A percentile compares a stretch with the other conserved stretches of the same genome.
phyloP scores from a whole-genome alignment of 2,797 vertebrate species.

The Aratinga solstitialis region DNA sequence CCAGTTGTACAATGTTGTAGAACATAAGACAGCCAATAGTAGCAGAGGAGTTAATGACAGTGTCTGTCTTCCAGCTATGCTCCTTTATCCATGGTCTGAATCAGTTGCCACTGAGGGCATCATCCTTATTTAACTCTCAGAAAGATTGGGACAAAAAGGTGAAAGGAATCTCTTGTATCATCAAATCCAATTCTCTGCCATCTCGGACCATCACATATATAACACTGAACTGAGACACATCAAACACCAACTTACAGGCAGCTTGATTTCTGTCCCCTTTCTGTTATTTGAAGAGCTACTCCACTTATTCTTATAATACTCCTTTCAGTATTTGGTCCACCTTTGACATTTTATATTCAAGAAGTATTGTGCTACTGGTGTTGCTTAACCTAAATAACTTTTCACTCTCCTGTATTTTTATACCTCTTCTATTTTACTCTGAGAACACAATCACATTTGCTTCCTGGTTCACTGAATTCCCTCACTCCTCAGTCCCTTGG shows the following conservation, averaged over 20 bases:
- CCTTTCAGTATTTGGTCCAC: not conserved
- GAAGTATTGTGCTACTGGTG: not conserved
- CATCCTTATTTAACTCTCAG: not conserved
- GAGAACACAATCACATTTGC: slow-evolving; percentile 6
- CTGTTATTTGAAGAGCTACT: not conserved
- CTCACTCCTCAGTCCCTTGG: not conserved
- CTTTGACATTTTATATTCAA: slow-evolving; percentile 28
- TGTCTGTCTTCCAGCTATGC: not conserved
- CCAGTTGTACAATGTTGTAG: not conserved
- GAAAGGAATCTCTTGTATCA: not conserved
- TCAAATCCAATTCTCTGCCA: not conserved
- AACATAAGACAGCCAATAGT: not conserved
- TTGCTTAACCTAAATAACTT: slow-evolving; percentile 43
- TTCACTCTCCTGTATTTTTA: not conserved
- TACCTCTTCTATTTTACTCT: slow-evolving; percentile 3
- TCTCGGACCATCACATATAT: not conserved
- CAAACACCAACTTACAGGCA: not conserved
- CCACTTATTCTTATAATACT: not conserved
- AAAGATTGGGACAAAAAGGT: not conserved
- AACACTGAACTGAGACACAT: not conserved
- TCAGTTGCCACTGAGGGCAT: not conserved
- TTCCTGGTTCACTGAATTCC: slow-evolving; percentile 50
- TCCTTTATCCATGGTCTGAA: not conserved
- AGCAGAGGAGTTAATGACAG: not conserved
- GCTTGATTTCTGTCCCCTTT: not conserved